A percentile compares a stretch with the other conserved stretches of the same genome.
phyloP scores from a whole-genome alignment of 2,888 invertebrate genomes.

The Tipula lateralis region DNA sequence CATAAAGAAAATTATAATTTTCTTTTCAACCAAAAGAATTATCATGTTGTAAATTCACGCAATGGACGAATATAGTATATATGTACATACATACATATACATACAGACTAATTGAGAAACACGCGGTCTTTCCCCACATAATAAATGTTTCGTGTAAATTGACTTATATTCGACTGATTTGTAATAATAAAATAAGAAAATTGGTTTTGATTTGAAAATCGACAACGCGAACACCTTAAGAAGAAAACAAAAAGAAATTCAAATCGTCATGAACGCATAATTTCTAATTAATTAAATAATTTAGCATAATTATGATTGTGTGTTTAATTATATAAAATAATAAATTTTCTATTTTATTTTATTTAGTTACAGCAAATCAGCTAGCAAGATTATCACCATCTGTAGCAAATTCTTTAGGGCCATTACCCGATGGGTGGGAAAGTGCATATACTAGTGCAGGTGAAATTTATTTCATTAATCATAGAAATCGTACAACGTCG shows the following conservation, averaged over 20 bases:
- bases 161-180: not conserved
- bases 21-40: not conserved
- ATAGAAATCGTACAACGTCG: constrained; percentile 88
- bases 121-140: not conserved
- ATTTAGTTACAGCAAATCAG: constrained; percentile 32
- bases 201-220: not conserved
- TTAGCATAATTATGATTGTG: not conserved
- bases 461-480: constrained; percentile 76
- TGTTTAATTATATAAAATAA: not conserved
- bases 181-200: not conserved
- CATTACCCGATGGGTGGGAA: constrained; percentile 88
- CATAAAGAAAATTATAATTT: not conserved
- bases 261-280: not conserved
- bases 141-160: constrained; percentile 20
- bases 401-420: constrained; percentile 56
- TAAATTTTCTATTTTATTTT: not conserved
- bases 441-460: constrained; percentile 87
- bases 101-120: too few species aligned
- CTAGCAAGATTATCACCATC: constrained; percentile 34
- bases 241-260: not conserved
- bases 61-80: not conserved
- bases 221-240: not conserved
- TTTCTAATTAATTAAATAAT: not conserved
- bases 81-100: not conserved
- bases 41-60: not conserved